Base-by-base conservation (phyloP, 2,888 invertebrate genomes). In the Andrena trimmerana region DNA sequence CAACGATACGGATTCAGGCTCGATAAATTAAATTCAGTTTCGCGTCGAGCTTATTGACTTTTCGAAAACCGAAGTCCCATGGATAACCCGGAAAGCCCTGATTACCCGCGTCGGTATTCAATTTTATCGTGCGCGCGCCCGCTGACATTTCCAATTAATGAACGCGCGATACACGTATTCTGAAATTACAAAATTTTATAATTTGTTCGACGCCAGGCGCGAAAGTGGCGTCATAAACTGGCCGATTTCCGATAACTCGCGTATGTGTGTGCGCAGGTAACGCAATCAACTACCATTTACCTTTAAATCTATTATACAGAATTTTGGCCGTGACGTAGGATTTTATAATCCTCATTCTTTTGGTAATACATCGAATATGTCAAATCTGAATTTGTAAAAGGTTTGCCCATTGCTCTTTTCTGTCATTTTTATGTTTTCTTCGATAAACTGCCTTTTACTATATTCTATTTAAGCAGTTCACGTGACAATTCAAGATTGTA, bases 91-190 rank as follows among this genome's bases (percentile, higher is more conserved):
- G 24, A 36, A 69, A 67, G 42, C 48, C 20, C n/a, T 65, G 81
- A 79, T 79, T 82, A 82, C 50, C 29, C n/a, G n/a, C 50, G 42
- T 42, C 54, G 36, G n/a, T 29, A 70, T 82, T 75, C 57, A 67
- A 80, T 71, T 71, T 65, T 67, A 80, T 68, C 63, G 63, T 42
- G 48, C 50, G 16, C 50, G 13, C 48, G 48, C 20, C 36, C 20
- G 67, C 33, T 62, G 78, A 76, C 54, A 63, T 74, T 71, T 70
- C 36, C 70, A 62, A 70, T 78, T 81, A 81, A 78, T 72, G 33
- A 62, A 62, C 59, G n/a, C 50, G 33, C 63, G 48, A 71, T 60
- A 33, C 33, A 57, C 48, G 27, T 3, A 31, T 67, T 16, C 6
- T 20, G 57, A 62, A 80, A 82, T 67, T 80, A 70, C 75, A 75